phyloP scores from a whole-genome alignment of 1,140 invertebrate species.

The Bactericera cockerelli region DNA sequence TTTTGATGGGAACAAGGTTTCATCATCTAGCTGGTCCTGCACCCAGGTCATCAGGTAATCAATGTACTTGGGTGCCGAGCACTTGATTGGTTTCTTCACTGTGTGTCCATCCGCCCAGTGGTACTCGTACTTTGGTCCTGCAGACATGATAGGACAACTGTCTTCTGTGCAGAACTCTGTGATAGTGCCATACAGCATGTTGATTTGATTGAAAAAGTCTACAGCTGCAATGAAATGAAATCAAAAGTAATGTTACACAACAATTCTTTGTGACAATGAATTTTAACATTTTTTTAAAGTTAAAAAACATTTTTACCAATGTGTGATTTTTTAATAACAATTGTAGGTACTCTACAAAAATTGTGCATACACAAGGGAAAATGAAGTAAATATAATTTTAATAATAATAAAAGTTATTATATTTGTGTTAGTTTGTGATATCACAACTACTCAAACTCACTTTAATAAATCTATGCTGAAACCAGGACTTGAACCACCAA shows the following conservation, averaged over 20 bases:
- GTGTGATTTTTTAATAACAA: too few relatives aligned
- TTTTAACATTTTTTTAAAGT: slow-evolving; percentile 9
- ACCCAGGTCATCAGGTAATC: slow-evolving; percentile 99
- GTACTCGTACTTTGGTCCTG: slow-evolving; percentile 97
- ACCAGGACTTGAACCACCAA: too few relatives aligned
- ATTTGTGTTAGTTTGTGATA: too few relatives aligned
- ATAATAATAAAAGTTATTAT: too few relatives aligned
- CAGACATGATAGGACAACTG: slow-evolving; percentile 94
- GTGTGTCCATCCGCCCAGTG: slow-evolving; percentile 99
- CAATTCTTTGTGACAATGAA: background rate
- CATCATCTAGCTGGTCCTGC: slow-evolving; percentile 97
- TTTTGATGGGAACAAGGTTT: slow-evolving; percentile 96
- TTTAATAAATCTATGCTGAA: too few relatives aligned
- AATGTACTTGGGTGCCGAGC: slow-evolving; percentile 98
- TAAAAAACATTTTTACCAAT: too few relatives aligned
- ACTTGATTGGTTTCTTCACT: slow-evolving; percentile 98
- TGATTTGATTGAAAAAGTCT: slow-evolving; percentile 99
- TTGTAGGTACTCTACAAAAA: too few relatives aligned
- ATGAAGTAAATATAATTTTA: too few relatives aligned
- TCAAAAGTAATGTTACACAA: background rate
- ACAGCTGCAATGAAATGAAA: slow-evolving; percentile 55
- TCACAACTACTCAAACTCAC: too few relatives aligned
- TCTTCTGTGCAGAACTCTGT: slow-evolving; percentile 98
- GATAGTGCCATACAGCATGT: slow-evolving; percentile 99
- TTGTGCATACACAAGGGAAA: too few relatives aligned